Conservation (phyloP, 2,797 vertebrate species). For the Lepus townsendii region DNA sequence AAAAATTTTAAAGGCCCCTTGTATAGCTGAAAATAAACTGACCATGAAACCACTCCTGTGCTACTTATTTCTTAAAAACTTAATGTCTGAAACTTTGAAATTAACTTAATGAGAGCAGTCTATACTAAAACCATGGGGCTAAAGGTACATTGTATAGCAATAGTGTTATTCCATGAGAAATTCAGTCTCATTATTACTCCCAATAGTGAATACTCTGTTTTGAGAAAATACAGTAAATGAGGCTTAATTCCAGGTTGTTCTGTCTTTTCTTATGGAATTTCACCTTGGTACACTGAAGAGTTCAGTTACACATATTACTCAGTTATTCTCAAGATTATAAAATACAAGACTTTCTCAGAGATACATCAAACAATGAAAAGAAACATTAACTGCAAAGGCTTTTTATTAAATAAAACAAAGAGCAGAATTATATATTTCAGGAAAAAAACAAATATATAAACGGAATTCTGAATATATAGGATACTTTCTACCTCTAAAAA, state of each 20-base stretch:
- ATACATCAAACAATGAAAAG: conserved; percentile 52
- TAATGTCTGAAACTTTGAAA: conserved; percentile 59
- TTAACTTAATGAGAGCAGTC: conserved; percentile 20
- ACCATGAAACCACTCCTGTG: conserved; percentile 26
- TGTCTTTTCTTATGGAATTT: conserved; percentile 38
- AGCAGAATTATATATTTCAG: conserved; percentile 42
- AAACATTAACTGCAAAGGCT: conserved; percentile 29
- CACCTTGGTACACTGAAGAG: conserved; percentile 26
- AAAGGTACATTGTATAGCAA: conserved; percentile 22
- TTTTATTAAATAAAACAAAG: conserved; percentile 40
- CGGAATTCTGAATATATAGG: conserved; percentile 10
- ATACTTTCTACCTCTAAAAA: not conserved
- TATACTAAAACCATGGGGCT: not conserved
- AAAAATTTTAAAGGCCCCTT: too few relatives aligned
- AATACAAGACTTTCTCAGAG: conserved; percentile 48
- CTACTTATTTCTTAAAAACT: conserved; percentile 67
- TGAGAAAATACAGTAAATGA: conserved; percentile 48
- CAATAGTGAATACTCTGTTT: conserved; percentile 26
- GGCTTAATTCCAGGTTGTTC: conserved; percentile 11
- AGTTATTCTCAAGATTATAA: conserved; percentile 23
- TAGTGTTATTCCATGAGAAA: conserved; percentile 5
- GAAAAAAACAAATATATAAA: not conserved
- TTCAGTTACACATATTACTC: conserved; percentile 37
- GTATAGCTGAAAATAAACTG: conserved; percentile 11
- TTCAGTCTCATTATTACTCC: conserved; percentile 53